Evolutionary conservation across 2,797 vertebrate genomes (phyloP).

Genomic region (Naso thynnoides): DNA sequence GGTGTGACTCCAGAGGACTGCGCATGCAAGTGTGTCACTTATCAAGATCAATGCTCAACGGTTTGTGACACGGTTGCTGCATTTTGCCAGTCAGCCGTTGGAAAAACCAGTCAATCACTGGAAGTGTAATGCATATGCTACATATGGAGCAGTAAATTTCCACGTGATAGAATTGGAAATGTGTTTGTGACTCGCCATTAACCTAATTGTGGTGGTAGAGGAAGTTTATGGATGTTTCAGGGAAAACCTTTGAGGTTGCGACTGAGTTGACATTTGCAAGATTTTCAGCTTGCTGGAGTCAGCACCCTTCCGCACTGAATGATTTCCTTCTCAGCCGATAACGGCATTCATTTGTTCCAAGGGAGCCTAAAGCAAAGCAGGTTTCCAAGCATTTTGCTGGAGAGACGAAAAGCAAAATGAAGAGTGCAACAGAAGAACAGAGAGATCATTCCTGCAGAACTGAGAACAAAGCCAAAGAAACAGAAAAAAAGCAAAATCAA

Average conservation of each 20-base stretch:
- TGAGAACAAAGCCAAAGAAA: conserved; percentile 25
- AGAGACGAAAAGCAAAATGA: neutral
- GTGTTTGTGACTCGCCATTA: conserved; percentile 50
- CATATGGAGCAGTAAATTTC: conserved; percentile 33
- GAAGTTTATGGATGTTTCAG: conserved; percentile 30
- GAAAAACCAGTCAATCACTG: conserved; percentile 19
- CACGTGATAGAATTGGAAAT: conserved; percentile 44
- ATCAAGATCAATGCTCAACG: conserved; percentile 40
- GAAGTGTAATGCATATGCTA: conserved; percentile 10
- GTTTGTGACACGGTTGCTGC: neutral
- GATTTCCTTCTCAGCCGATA: conserved; percentile 41
- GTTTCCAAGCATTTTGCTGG: conserved; percentile 30
- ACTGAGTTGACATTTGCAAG: conserved; percentile 49
- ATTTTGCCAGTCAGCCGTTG: conserved; percentile 31
- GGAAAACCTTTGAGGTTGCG: conserved; percentile 18
- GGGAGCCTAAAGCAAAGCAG: conserved; percentile 23
- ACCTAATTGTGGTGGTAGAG: conserved; percentile 54
- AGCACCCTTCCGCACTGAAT: conserved; percentile 48
- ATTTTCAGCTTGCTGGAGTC: conserved; percentile 54
- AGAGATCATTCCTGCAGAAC: conserved; percentile 22
- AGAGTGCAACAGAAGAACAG: conserved; percentile 6
- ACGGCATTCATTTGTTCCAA: conserved; percentile 27
- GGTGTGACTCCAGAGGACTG: conserved; percentile 15
- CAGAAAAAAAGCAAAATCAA: conserved; percentile 2
- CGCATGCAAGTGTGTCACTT: conserved; percentile 24